Evolutionary conservation across 1,140 invertebrate species (phyloP).

Genomic region (Anastrepha obliqua): DNA sequence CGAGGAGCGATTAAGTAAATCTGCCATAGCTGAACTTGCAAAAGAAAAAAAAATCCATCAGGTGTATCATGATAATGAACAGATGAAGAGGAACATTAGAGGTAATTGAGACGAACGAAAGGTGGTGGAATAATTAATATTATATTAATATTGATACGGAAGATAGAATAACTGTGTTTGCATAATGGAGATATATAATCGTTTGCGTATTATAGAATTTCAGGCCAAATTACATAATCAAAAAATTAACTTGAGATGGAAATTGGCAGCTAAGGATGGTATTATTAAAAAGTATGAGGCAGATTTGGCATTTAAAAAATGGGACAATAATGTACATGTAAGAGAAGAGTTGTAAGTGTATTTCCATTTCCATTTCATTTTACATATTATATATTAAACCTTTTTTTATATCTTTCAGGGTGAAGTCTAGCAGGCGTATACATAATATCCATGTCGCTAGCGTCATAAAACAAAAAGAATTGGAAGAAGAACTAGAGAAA

Average conservation of each 20-base stretch:
- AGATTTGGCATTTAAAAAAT: slow-evolving; percentile 58
- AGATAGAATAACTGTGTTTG: background rate
- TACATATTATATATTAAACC: background rate
- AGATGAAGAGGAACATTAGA: slow-evolving; percentile 52
- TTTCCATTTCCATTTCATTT: background rate
- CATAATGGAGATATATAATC: background rate
- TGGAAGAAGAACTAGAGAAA: slow-evolving; percentile 55
- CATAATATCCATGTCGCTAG: slow-evolving; percentile 54
- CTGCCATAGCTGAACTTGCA: slow-evolving; percentile 52
- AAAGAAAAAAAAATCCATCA: slow-evolving; percentile 58
- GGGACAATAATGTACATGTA: slow-evolving; percentile 58
- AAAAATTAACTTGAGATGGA: slow-evolving; percentile 55
- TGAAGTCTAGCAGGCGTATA: slow-evolving; percentile 55
- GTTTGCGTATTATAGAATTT: slow-evolving; percentile 53
- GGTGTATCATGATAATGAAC: slow-evolving; percentile 57
- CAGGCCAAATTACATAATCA: slow-evolving; percentile 54
- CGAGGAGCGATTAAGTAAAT: slow-evolving; percentile 53
- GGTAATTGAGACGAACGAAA: background rate
- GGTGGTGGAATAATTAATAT: background rate
- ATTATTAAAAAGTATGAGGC: slow-evolving; percentile 58
- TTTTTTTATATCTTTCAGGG: slow-evolving; percentile 54
- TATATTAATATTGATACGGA: background rate
- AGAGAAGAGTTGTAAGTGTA: slow-evolving; percentile 58
- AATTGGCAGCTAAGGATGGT: slow-evolving; percentile 54
- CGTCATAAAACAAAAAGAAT: slow-evolving; percentile 54